These are phyloP conservation scores for Nothobranchius kuhntae DNA, from an alignment of 2,113 vertebrate species.

Conservation along the genomic window DNA sequence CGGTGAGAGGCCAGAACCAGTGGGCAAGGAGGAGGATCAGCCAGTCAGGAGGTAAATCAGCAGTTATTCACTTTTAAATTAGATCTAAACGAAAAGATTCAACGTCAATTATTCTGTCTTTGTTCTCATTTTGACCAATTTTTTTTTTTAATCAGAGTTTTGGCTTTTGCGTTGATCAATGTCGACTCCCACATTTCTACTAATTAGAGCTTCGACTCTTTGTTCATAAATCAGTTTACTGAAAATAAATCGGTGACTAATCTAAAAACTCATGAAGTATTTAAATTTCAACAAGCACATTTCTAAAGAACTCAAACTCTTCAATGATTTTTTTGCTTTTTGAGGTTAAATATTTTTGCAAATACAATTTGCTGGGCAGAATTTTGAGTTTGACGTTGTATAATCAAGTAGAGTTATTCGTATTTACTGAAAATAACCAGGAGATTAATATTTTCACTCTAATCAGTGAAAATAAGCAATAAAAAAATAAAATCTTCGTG, in stretches of 20 bases:
- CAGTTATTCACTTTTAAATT: not conserved
- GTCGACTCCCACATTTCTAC: not conserved
- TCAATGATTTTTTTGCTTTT: not conserved
- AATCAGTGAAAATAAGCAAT: not conserved
- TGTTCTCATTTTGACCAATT: not conserved
- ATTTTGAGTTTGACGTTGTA: too few relatives aligned
- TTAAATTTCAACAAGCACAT: not conserved
- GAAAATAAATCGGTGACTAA: not conserved
- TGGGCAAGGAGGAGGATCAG: constrained; percentile 82
- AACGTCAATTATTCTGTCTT: not conserved
- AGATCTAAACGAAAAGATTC: too few relatives aligned
- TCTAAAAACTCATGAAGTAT: not conserved
- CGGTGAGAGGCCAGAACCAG: constrained; percentile 81
- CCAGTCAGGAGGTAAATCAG: constrained; percentile 80
- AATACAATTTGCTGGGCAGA: not conserved
- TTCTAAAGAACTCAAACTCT: not conserved
- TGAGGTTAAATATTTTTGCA: not conserved
- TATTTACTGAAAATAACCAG: not conserved
- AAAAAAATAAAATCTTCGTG: too few relatives aligned
- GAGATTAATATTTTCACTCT: not conserved
- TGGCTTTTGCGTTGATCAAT: not conserved
- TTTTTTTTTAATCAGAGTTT: not conserved
- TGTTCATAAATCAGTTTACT: not conserved
- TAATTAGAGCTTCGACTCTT: not conserved
- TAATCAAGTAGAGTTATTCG: too few relatives aligned